Base-by-base conservation (phyloP, 2,888 invertebrate species). In the Epinotia ramella region DNA sequence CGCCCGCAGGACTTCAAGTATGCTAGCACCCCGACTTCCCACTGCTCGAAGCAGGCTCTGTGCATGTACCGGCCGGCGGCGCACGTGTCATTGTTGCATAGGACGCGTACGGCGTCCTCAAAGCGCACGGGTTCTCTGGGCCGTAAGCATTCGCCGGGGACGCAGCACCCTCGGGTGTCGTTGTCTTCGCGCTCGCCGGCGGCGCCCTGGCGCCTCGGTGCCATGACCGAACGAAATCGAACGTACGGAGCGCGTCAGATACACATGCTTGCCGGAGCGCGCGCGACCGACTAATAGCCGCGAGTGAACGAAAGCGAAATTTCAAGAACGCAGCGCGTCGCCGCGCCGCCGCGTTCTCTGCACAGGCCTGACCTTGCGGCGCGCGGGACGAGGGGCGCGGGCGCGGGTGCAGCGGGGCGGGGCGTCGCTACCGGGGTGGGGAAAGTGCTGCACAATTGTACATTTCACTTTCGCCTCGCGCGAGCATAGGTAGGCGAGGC, bases 71-170 rank as follows among this genome's bases (percentile, higher is more conserved):
- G 96, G 79, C 99, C 98, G 85, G 96, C 96, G 79, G 95, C 95
- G 94, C 99, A 99, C 86, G 96, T 96, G 88, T 98, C 98, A 94
- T 99, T 99, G 95, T 98, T 99, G 96, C 99, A 99, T 81, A 97
- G 96, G 77, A 99, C 98, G 89, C 97, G 97, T 81, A 98, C 96
- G 64, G 97, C 97, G 84, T 98, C 98, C 80, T 97, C 95, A 70
- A 97, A 95, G 79, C 92, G 92, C 46, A 94, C 91, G 76, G 92
- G 80, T 79, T 97, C 96, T 85, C 97, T 97, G 79, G 95, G 96
- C 84, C 97, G 96, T 77, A 97, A 95, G 89, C 98, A 98, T 86
- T 97, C 98, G 83, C 97, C 97, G 76, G 98, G 98, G 70, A 97
- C 97, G 94, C 98, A 98, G 95, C 98, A 98, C 80, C 96, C 96